phyloP scores from a whole-genome alignment of 2,797 vertebrate species.

The Apodemus agrarius region DNA sequence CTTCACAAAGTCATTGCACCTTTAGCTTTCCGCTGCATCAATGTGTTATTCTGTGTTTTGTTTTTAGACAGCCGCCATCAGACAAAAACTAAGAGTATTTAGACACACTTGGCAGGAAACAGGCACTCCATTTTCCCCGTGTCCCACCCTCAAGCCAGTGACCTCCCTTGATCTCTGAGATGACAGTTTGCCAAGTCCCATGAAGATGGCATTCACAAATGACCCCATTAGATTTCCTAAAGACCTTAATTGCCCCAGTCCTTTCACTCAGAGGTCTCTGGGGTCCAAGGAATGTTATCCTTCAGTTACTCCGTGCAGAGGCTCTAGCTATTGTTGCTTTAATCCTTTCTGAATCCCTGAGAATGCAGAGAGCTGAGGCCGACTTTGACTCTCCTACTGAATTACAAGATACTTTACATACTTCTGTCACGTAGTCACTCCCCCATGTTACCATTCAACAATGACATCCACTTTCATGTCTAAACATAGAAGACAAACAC shows the following conservation, averaged over 20 bases:
- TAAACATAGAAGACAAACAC: conserved; percentile 71
- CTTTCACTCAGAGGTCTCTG: conserved; percentile 83
- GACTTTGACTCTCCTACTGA: conserved; percentile 86
- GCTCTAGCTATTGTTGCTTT: conserved; percentile 85
- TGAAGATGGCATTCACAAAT: conserved; percentile 79
- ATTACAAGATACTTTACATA: conserved; percentile 86
- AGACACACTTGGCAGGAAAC: conserved; percentile 80
- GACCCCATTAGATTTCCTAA: conserved; percentile 85
- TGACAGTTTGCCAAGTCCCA: conserved; percentile 82
- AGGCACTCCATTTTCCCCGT: conserved; percentile 79
- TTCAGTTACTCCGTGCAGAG: conserved; percentile 83
- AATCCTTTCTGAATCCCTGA: conserved; percentile 87
- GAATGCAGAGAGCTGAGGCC: conserved; percentile 81
- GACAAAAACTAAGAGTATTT: conserved; percentile 66
- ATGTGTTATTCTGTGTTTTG: not conserved
- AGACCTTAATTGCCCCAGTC: conserved; percentile 86
- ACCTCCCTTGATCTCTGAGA: conserved; percentile 82
- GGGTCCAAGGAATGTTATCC: conserved; percentile 85
- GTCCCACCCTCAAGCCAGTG: conserved; percentile 73
- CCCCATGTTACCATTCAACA: conserved; percentile 84
- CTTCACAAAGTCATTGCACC: conserved; percentile 52
- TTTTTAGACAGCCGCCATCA: conserved; percentile 58
- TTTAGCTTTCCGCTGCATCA: conserved; percentile 31
- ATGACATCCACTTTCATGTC: conserved; percentile 86
- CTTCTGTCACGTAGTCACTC: conserved; percentile 84